Percentiles rank a stretch among this genome's conserved stretches.
Conservation (phyloP, 2,113 vertebrate species). For the Tricholaema leucomelas region DNA sequence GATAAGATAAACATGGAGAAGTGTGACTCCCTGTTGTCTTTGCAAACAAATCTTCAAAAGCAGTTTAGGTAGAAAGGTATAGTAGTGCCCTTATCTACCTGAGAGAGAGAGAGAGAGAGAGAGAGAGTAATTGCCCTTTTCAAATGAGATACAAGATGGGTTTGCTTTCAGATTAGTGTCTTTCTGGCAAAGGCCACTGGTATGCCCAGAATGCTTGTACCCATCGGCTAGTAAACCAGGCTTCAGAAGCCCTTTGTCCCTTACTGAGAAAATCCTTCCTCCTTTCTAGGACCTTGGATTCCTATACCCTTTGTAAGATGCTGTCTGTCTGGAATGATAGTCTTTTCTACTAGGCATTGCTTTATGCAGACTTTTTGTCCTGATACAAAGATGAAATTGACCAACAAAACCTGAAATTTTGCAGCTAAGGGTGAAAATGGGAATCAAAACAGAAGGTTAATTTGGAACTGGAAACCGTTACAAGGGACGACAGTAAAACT, state of each 20-base stretch:
- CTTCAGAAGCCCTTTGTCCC: neutral
- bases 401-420: neutral
- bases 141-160: neutral
- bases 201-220: neutral
- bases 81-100: neutral
- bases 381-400: neutral
- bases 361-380: neutral
- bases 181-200: neutral
- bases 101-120: neutral
- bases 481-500: neutral
- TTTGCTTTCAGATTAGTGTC: neutral
- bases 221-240: neutral
- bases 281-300: neutral
- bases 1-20: neutral
- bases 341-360: neutral
- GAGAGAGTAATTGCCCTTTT: neutral
- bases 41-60: conserved; percentile 6
- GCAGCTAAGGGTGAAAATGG: neutral
- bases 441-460: neutral
- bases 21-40: neutral
- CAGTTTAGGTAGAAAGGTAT: neutral
- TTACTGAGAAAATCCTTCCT: neutral
- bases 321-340: neutral
- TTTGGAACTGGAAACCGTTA: neutral
- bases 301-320: neutral